Evolutionary conservation across 2,797 vertebrate species (phyloP).

Genomic region (Chelidonichthys spinosus): DNA sequence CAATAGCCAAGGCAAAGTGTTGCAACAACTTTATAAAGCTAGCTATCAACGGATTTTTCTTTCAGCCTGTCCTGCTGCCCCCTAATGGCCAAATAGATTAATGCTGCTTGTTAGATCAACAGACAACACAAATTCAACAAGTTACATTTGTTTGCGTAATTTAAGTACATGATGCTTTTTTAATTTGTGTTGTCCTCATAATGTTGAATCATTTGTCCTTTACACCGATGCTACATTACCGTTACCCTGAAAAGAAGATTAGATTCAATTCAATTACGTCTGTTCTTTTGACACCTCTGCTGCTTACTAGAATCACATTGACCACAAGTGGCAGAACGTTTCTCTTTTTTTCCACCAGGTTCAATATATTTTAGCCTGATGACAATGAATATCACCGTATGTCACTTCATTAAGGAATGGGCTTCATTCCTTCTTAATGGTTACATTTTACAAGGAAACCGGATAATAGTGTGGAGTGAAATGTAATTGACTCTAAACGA

Average conservation of each 20-base stretch:
- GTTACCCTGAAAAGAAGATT: not conserved
- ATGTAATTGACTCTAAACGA: not conserved
- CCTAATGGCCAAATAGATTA: not conserved
- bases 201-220: not conserved
- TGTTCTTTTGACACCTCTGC: no score
- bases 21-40: constrained; percentile 7
- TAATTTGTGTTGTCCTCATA: constrained; percentile 9
- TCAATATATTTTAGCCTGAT: not conserved
- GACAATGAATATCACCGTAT: not conserved
- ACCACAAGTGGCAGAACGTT: not conserved
- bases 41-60: not conserved
- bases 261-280: not conserved
- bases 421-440: not conserved
- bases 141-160: not conserved
- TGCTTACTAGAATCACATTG: not conserved
- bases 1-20: not conserved
- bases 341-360: constrained; percentile 15
- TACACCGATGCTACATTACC: not conserved
- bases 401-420: constrained; percentile 18
- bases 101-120: not conserved
- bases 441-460: not conserved
- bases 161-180: not conserved
- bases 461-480: not conserved
- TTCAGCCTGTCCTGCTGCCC: not conserved
- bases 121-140: not conserved